phyloP scores from a whole-genome alignment of 2,797 vertebrate genomes.

The Amazona finschi region DNA sequence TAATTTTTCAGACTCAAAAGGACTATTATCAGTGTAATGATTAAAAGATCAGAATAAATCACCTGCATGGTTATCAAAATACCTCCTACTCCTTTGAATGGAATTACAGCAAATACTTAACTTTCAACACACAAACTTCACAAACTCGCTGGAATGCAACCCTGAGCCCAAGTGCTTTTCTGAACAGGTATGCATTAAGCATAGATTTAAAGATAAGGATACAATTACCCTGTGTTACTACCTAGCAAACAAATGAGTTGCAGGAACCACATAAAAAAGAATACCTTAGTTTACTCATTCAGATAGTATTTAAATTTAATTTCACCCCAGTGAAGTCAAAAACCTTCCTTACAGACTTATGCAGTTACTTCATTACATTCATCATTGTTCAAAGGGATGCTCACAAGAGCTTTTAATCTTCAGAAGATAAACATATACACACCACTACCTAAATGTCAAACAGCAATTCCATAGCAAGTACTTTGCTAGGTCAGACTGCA shows the following conservation, averaged over 20 bases:
- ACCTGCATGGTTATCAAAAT: background rate
- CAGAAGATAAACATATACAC: conserved; percentile 18
- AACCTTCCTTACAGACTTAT: background rate
- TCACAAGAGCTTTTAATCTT: conserved; percentile 38
- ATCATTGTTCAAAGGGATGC: conserved; percentile 28
- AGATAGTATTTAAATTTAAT: background rate
- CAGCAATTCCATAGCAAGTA: background rate
- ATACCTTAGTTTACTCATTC: background rate
- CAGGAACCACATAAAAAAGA: conserved; percentile 43
- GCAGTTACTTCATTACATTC: conserved; percentile 13
- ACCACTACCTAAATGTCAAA: conserved; percentile 14
- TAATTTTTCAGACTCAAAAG: background rate
- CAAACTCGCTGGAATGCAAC: conserved; percentile 36
- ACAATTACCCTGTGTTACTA: background rate
- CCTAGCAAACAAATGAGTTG: conserved; percentile 22
- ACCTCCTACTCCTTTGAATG: background rate
- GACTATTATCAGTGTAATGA: background rate
- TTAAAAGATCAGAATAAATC: background rate
- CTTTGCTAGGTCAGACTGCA: background rate
- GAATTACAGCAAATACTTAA: conserved; percentile 32
- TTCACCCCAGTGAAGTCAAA: background rate
- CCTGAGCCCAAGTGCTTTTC: background rate
- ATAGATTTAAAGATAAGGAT: conserved; percentile 36
- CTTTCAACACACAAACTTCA: background rate
- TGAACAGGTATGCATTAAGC: conserved; percentile 16